Conservation (phyloP, 2,797 vertebrate genomes). For the Okamejei kenojei region DNA sequence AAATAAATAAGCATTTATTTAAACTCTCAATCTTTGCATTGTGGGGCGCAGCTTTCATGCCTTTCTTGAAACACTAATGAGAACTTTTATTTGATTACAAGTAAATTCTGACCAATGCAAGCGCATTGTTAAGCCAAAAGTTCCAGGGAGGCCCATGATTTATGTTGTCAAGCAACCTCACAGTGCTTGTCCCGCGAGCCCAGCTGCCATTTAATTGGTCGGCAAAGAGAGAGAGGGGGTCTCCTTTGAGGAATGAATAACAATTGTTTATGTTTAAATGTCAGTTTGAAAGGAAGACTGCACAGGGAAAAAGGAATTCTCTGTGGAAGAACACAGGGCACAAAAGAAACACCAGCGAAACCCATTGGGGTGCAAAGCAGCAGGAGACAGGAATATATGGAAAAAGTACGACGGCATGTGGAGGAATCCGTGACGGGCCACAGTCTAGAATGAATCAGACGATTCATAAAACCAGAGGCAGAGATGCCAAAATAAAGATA, state of each 20-base stretch:
- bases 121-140: slow-evolving; percentile 47
- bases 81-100: slow-evolving; percentile 41
- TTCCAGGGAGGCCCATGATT: slow-evolving; percentile 40
- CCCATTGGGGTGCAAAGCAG: slow-evolving; percentile 63
- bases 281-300: slow-evolving; percentile 81
- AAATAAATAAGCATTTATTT: not conserved
- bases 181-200: slow-evolving; percentile 61
- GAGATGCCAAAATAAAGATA: not conserved
- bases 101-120: slow-evolving; percentile 21
- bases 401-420: slow-evolving; percentile 59
- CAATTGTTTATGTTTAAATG: slow-evolving; percentile 91
- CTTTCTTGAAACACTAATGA: slow-evolving; percentile 27
- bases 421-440: slow-evolving; percentile 62
- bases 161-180: slow-evolving; percentile 23
- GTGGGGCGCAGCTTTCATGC: not conserved
- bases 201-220: slow-evolving; percentile 96
- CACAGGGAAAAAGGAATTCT: slow-evolving; percentile 73
- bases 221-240: slow-evolving; percentile 81
- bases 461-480: slow-evolving; percentile 5
- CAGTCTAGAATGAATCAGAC: slow-evolving; percentile 53
- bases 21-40: not conserved
- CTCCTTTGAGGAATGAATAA: slow-evolving; percentile 84
- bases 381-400: slow-evolving; percentile 60
- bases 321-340: slow-evolving; percentile 78
- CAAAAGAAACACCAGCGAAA: slow-evolving; percentile 80